phyloP scores from a whole-genome alignment of 2,113 vertebrate genomes.

The Cryptotis parvus region DNA sequence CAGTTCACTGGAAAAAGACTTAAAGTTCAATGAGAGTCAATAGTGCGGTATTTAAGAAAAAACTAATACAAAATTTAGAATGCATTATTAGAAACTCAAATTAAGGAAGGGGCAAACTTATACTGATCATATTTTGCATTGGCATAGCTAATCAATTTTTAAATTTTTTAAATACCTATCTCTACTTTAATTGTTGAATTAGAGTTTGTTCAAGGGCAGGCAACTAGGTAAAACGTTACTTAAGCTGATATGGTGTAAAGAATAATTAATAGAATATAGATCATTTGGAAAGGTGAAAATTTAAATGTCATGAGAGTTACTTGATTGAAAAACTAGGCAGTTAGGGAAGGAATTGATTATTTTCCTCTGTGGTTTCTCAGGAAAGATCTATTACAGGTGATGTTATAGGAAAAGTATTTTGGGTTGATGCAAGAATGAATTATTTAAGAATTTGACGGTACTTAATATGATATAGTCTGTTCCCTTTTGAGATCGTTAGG shows the following conservation, averaged over 20 bases:
- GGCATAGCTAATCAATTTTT: constrained; percentile 9
- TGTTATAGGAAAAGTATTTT: constrained; percentile 42
- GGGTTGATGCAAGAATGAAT: constrained; percentile 39
- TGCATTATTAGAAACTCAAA: constrained; percentile 69
- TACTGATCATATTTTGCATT: background rate
- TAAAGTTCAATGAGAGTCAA: constrained; percentile 78
- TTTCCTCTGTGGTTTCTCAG: background rate
- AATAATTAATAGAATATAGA: constrained; percentile 42
- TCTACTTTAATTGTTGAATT: constrained; percentile 29
- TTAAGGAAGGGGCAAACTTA: constrained; percentile 18
- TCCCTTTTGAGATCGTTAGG: background rate
- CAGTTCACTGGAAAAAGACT: constrained; percentile 72
- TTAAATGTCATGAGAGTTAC: background rate
- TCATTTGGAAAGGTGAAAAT: constrained; percentile 36
- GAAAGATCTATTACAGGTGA: background rate
- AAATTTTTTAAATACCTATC: constrained; percentile 23
- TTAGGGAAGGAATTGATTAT: background rate
- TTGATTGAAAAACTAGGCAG: background rate
- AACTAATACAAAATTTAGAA: constrained; percentile 55
- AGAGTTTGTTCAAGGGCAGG: constrained; percentile 35
- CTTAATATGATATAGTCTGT: background rate
- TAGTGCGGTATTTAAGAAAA: constrained; percentile 58
- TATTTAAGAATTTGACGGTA: constrained; percentile 13
- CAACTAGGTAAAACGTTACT: background rate
- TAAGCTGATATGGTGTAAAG: background rate